A percentile compares a stretch with the other conserved stretches of the same genome.
phyloP scores from a whole-genome alignment of 2,888 invertebrate genomes.

The Cordylochernes scorpioides region DNA sequence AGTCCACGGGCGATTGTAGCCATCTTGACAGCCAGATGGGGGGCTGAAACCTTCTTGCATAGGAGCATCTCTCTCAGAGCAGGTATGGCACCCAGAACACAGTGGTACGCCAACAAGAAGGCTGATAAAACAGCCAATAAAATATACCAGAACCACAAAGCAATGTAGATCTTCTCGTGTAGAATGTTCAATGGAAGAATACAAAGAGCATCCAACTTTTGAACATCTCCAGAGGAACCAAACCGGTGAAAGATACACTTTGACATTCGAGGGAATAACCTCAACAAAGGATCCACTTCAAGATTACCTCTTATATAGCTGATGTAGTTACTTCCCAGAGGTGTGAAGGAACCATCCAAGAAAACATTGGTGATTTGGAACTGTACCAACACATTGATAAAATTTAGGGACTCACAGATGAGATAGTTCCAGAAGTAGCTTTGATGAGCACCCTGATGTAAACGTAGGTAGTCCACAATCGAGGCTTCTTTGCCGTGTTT shows the following conservation, averaged over 20 bases:
- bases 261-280: slow-evolving; percentile 50
- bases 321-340: no score
- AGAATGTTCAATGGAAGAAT: slow-evolving; percentile 65
- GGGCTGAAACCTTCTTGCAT: no score
- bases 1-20: no score
- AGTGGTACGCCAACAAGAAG: no score
- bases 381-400: slow-evolving; percentile 57
- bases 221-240: slow-evolving; percentile 61
- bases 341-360: slow-evolving; percentile 39
- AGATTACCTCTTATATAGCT: no score
- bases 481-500: no score
- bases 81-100: no score
- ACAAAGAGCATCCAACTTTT: slow-evolving; percentile 58
- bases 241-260: slow-evolving; percentile 75
- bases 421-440: slow-evolving; percentile 59
- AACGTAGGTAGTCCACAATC: no score
- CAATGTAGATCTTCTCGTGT: slow-evolving; percentile 76
- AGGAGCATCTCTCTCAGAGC: no score
- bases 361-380: slow-evolving; percentile 68
- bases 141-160: slow-evolving; percentile 55
- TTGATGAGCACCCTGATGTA: slow-evolving; percentile 40
- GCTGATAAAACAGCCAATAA: slow-evolving; percentile 12
- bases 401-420: slow-evolving; percentile 55
- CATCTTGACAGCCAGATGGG: no score
- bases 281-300: slow-evolving; percentile 35